Conservation (phyloP, 2,797 vertebrate genomes). For the Harpagifer antarcticus region DNA sequence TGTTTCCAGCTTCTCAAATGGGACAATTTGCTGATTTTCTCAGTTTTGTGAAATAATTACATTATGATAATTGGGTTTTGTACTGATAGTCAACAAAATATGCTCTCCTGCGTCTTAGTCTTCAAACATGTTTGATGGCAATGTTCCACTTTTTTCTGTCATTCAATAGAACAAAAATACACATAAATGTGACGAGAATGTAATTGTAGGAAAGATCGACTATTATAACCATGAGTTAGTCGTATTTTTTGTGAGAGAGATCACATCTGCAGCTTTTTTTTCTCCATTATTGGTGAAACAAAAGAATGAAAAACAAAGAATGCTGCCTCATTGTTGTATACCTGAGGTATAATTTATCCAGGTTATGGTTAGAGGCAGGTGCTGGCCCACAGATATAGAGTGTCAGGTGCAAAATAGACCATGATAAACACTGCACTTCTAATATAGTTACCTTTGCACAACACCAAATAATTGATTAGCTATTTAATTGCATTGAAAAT, state of each 20-base stretch:
- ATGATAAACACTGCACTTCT: slow-evolving; percentile 9
- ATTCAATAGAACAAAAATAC: background rate
- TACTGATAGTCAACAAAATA: background rate
- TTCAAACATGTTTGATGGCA: background rate
- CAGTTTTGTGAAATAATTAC: background rate
- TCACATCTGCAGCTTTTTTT: slow-evolving; percentile 2
- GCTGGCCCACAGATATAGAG: slow-evolving; percentile 3
- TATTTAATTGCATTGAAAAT: background rate
- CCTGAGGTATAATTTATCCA: slow-evolving; percentile 13
- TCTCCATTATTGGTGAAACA: slow-evolving; percentile 34
- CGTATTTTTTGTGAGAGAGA: background rate
- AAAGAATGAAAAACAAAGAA: slow-evolving; percentile 38
- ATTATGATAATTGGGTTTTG: background rate
- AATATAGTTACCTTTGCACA: background rate
- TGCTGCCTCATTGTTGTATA: slow-evolving; percentile 25
- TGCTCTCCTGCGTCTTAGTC: background rate
- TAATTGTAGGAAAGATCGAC: background rate
- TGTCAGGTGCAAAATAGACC: slow-evolving; percentile 7
- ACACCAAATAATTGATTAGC: background rate
- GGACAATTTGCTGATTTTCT: background rate
- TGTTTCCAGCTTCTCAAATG: background rate
- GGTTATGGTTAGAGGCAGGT: slow-evolving; percentile 26
- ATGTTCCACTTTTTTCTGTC: background rate
- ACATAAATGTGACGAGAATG: background rate
- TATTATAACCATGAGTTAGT: background rate